Conservation (phyloP, 2,113 vertebrate species). For the Capra hircus region DNA sequence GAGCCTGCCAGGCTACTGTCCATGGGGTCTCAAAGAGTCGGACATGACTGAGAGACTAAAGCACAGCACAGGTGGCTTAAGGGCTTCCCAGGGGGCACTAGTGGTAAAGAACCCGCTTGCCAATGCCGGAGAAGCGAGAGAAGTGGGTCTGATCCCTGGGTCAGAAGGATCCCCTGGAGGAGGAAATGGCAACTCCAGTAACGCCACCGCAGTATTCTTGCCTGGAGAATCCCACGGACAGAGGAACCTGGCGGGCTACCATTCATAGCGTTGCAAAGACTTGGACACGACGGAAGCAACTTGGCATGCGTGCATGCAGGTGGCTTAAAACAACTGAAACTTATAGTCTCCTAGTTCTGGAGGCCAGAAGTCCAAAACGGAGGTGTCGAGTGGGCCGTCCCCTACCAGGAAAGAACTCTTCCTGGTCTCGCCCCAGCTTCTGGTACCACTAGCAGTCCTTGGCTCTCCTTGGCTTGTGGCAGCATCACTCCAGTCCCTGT, state of each 20-base stretch:
- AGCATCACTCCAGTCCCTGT: rapidly evolving
- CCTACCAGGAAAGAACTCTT: background rate
- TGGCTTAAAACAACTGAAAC: background rate
- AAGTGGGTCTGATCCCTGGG: background rate
- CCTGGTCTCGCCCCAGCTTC: background rate
- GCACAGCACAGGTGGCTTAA: background rate
- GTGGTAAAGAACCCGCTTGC: background rate
- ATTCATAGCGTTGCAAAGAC: background rate
- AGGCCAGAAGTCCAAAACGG: no score
- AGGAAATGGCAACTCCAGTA: background rate
- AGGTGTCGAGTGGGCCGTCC: rapidly evolving
- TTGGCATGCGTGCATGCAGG: background rate
- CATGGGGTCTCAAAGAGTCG: background rate
- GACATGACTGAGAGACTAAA: background rate
- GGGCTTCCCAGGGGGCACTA: background rate
- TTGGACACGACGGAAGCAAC: background rate
- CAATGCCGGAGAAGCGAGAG: background rate
- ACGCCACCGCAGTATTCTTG: background rate
- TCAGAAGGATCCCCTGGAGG: background rate
- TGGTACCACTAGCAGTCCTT: rapidly evolving
- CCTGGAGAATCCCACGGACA: background rate
- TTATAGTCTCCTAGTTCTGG: rapidly evolving
- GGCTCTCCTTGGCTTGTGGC: rapidly evolving
- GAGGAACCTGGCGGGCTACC: background rate
- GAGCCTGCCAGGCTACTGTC: background rate